Evolutionary conservation across 2,797 vertebrate genomes (phyloP).

Genomic region (Podarcis siculus): DNA sequence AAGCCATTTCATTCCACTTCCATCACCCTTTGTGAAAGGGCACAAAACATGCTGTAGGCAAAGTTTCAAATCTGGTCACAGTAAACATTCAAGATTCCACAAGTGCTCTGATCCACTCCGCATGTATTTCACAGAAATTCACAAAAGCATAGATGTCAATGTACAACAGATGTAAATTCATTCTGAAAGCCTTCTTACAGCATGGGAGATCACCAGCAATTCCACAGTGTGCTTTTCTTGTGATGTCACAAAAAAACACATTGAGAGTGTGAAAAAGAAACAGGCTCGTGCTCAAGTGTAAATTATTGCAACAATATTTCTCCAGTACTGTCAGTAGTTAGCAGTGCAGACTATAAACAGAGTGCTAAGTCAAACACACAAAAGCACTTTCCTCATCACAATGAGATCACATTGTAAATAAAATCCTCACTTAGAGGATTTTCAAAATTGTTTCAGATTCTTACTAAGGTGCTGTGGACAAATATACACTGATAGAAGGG

Average conservation of each 20-base stretch:
- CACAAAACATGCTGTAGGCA: background rate
- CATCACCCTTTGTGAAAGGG: background rate
- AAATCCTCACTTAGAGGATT: background rate
- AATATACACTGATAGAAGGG: rapidly evolving
- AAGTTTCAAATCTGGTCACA: background rate
- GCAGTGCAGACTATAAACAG: background rate
- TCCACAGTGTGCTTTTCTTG: background rate
- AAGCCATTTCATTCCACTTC: too few relatives aligned
- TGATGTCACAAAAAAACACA: background rate
- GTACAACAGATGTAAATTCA: background rate
- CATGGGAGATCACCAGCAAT: background rate
- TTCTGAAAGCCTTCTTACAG: background rate
- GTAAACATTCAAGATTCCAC: background rate
- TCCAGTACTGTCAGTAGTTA: background rate
- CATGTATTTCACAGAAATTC: background rate
- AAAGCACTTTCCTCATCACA: background rate
- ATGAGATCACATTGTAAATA: background rate
- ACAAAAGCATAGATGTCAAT: background rate
- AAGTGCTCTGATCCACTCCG: background rate
- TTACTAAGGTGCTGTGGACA: rapidly evolving
- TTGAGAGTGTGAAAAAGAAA: background rate
- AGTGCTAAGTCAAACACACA: background rate
- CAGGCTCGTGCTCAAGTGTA: background rate
- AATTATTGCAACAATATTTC: background rate
- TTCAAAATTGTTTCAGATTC: background rate